phyloP scores from a whole-genome alignment of 2,113 vertebrate species.

The Elgaria multicarinata region DNA sequence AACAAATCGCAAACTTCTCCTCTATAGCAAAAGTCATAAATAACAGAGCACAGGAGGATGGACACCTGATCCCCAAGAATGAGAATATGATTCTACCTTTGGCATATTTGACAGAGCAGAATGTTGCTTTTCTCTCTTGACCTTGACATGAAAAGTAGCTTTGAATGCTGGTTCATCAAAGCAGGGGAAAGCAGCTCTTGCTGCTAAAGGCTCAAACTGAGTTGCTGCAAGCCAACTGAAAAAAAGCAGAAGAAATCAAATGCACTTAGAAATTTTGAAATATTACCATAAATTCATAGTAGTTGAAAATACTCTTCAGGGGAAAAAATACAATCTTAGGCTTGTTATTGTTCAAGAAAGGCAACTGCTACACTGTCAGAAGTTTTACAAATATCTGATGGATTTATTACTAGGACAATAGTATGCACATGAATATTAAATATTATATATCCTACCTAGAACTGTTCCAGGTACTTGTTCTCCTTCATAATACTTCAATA shows the following conservation, averaged over 20 bases:
- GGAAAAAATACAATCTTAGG: neutral
- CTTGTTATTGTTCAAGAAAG: neutral
- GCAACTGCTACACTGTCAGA: neutral
- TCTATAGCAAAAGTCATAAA: neutral
- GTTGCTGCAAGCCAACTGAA: slow-evolving; percentile 91
- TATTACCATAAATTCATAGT: neutral
- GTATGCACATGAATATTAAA: neutral
- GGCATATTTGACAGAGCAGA: slow-evolving; percentile 95
- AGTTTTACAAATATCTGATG: neutral
- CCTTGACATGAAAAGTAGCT: slow-evolving; percentile 89
- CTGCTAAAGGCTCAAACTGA: slow-evolving; percentile 94
- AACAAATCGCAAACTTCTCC: slow-evolving; percentile 13
- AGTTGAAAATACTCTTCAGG: neutral
- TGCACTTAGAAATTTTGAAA: slow-evolving; percentile 2
- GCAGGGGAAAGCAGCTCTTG: slow-evolving; percentile 94
- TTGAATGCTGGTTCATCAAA: slow-evolving; percentile 97
- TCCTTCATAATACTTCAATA: neutral
- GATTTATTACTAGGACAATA: neutral
- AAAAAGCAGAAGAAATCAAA: slow-evolving; percentile 11
- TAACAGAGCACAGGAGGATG: neutral
- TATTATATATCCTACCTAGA: neutral
- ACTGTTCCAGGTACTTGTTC: neutral
- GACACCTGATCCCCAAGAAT: neutral
- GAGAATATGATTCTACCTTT: slow-evolving; percentile 79
- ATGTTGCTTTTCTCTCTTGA: slow-evolving; percentile 83